phyloP scores from a whole-genome alignment of 2,113 vertebrate genomes.

The Actenoides hombroni region DNA sequence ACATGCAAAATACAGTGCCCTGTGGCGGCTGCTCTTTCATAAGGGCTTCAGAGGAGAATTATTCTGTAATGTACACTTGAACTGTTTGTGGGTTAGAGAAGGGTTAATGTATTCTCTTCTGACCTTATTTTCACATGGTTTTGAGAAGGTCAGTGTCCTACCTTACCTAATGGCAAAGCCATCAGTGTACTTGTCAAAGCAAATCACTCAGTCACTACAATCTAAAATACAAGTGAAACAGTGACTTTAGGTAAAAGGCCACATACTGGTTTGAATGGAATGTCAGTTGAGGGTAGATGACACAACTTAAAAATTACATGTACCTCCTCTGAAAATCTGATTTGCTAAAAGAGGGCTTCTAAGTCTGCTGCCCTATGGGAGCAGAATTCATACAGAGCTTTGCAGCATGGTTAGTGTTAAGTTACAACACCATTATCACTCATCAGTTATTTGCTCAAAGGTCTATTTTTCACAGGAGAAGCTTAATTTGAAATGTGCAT shows the following conservation, averaged over 20 bases:
- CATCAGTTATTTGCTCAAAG: background rate
- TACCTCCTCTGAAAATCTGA: background rate
- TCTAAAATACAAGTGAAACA: background rate
- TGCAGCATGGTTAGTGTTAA: background rate
- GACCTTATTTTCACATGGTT: background rate
- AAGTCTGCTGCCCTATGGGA: background rate
- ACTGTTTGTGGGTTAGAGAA: background rate
- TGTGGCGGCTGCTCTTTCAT: background rate
- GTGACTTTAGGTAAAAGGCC: background rate
- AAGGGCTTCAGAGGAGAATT: background rate
- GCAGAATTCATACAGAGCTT: background rate
- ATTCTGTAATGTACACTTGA: background rate
- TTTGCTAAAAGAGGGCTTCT: background rate
- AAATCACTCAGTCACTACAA: background rate
- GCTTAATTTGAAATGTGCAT: background rate
- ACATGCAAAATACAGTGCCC: fast-evolving
- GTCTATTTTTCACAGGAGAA: slow-evolving; percentile 2
- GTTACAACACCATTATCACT: background rate
- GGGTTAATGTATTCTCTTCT: background rate
- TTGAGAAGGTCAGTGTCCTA: background rate
- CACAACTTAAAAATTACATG: background rate
- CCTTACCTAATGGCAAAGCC: background rate
- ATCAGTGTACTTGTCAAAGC: background rate
- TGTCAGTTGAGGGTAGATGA: background rate
- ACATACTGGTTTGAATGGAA: background rate